Evolutionary conservation across 1,140 invertebrate genomes (phyloP).

Genomic region (Drosophila grimshawi): DNA sequence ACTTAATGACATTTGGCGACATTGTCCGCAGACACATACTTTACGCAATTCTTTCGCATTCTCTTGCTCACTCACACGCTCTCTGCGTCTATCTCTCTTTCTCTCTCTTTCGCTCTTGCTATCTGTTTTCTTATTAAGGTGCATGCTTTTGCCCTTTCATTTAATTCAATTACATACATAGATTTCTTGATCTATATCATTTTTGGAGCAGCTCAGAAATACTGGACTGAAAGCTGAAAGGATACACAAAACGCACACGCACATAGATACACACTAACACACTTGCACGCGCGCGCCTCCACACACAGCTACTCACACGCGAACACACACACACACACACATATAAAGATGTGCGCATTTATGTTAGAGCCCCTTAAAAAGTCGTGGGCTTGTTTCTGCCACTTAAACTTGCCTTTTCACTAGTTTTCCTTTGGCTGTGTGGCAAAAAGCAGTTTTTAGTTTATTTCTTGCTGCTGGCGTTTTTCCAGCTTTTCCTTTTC

Average conservation of each 20-base stretch:
- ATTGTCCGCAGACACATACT: conserved; percentile 32
- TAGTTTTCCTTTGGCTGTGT: conserved; percentile 64
- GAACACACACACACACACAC: conserved; percentile 18
- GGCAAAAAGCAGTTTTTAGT: conserved; percentile 54
- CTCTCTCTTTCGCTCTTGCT: conserved; percentile 16
- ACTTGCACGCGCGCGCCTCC: conserved; percentile 10
- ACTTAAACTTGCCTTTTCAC: conserved; percentile 72
- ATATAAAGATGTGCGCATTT: conserved; percentile 1
- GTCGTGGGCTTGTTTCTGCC: conserved; percentile 49
- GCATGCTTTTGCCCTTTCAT: conserved; percentile 49
- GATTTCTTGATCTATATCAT: conserved; percentile 42
- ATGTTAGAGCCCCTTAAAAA: conserved; percentile 27
- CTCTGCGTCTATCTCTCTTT: background rate
- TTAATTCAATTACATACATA: conserved; percentile 75
- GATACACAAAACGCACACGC: conserved; percentile 71
- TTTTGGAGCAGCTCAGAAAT: conserved; percentile 64
- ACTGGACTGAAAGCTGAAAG: conserved; percentile 42
- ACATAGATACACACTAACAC: conserved; percentile 48
- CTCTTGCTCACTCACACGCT: background rate
- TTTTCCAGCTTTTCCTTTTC: conserved; percentile 67
- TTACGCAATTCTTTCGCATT: conserved; percentile 64
- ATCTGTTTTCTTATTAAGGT: conserved; percentile 47
- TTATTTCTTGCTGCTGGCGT: conserved; percentile 62
- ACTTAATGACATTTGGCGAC: conserved; percentile 69
- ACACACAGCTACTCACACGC: conserved; percentile 27